Evolutionary conservation across 2,797 vertebrate genomes (phyloP), one percentile per base, ranked within the genome.

Genomic region (Acanthurus lineatus): DNA sequence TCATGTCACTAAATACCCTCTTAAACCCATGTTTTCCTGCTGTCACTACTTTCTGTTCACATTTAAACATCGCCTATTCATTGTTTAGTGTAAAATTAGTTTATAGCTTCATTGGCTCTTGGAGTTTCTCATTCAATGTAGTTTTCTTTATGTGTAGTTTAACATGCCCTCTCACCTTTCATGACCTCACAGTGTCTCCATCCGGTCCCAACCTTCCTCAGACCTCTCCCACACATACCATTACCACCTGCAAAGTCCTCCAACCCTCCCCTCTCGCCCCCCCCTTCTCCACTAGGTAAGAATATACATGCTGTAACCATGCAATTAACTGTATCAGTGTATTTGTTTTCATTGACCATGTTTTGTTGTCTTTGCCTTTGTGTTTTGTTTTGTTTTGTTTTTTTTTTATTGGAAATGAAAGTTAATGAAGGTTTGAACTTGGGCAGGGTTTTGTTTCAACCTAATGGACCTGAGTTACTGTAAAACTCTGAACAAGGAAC

Each of bases 211-310:
- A 95, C 92, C 92, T 96, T 85, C 95, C 94, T 91, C 95, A 92
- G 91, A 95, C 96, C 92, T 94, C 86, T 65, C 95, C 96, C 92
- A 96, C 94, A 74, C 96, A 95, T 93, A 95, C 96, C 92, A 94
- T 96, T 89, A 96, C 95, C 89, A 96, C 95, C 93, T 95, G 95
- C 92, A 95, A 94, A 94, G 92, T 92, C 87, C 92, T 93, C 71
- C 94, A 95, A 89, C 94, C 96, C 88, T 92, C 93, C 91, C 87
- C 94, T 12, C 91, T 94, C 84, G 91, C 94, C 84, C 92, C 94
- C 75, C 91, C 84, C 69, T 93, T 95, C 89, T 96, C 95, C 47
- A 86, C 92, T 92, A 95, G 96, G 96, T 97, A 96, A 97, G 96
- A 91, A 9, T 38, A 54, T 17, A 44, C 45, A 62, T 61, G 51